phyloP scores from a whole-genome alignment of 2,888 invertebrate genomes.

The Platypus cylindrus region DNA sequence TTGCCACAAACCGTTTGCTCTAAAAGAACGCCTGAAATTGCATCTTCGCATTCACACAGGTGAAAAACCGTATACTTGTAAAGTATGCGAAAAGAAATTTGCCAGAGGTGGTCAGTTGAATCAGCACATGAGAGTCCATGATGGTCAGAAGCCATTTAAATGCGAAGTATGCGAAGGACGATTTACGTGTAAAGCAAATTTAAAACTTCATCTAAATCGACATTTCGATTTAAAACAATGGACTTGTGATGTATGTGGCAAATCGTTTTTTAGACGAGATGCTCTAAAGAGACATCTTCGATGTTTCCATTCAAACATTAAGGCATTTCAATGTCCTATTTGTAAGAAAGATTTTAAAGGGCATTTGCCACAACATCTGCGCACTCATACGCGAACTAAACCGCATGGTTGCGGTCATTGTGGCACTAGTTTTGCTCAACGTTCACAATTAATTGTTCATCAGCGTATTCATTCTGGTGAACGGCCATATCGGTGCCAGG shows the following conservation, averaged over 20 bases:
- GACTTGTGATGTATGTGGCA: conserved; percentile 69
- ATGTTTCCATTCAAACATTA: conserved; percentile 60
- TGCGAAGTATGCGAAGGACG: conserved; percentile 59
- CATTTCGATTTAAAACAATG: conserved; percentile 65
- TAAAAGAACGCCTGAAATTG: conserved; percentile 59
- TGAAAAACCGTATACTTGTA: conserved; percentile 53
- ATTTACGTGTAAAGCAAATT: conserved; percentile 53
- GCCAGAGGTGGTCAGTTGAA: conserved; percentile 62
- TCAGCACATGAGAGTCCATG: conserved; percentile 64
- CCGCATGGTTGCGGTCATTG: conserved; percentile 70
- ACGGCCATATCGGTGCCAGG: conserved; percentile 69
- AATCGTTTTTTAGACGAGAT: conserved; percentile 61
- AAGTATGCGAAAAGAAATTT: conserved; percentile 50
- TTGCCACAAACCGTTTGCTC: conserved; percentile 62
- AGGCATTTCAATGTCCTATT: conserved; percentile 65
- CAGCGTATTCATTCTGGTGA: conserved; percentile 75
- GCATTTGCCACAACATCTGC: conserved; percentile 70
- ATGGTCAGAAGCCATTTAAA: conserved; percentile 55
- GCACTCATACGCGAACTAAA: conserved; percentile 62
- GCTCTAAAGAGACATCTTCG: conserved; percentile 64
- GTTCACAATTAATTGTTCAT: conserved; percentile 74
- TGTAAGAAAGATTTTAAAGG: conserved; percentile 73
- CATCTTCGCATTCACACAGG: conserved; percentile 65
- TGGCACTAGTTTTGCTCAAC: conserved; percentile 67
- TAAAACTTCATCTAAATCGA: conserved; percentile 51